Base-by-base conservation (phyloP, 2,888 invertebrate genomes). In the Leucoptera coffeella region DNA sequence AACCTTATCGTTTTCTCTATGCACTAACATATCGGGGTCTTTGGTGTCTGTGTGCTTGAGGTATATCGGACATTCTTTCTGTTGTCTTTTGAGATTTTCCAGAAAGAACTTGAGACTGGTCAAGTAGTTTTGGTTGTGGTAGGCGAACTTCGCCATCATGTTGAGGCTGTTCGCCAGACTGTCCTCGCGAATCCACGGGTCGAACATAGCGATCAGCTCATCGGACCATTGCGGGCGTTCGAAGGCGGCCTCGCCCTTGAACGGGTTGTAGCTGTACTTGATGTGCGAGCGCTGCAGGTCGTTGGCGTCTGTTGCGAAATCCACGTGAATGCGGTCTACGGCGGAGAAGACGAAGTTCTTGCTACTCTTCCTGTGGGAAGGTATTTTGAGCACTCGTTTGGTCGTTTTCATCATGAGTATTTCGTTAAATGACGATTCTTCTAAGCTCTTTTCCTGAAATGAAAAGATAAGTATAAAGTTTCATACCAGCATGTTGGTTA, bases 341-440 rank as follows among this genome's bases (percentile, higher is more conserved):
- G 48, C 53, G 32, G 64, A 60, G 31, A 67, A 67, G 11, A 55
- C 22, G 31, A 60, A 62, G 35, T 64, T 61, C 36, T 60, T 64
- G 36, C 60, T 61, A 32, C 47, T 50, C 34, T 37, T 46, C 2
- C 53, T 43, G 28, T 40, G 55, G 3, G 65, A 69, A 1, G 82
- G 81, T 27, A 83, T 73, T 49, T 82, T 80, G 22, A 85, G 76
- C 3, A 84, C 74, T n/a, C 85, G 71, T 45, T 78, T 82, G 1
- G 81, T 80, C 6, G 81, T 82, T 45, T 82, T 82, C 48, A 83
- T 73, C 50, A 82, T 72, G 13, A 84, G 75, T 7, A 83, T 74
- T 25, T 78, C 75, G 27, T 74, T 65, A 14, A 60, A 69, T n/a
- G n/a, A n/a, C n/a, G n/a, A n/a, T n/a, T n/a, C n/a, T n/a, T n/a